Percentiles rank a stretch among this genome's conserved stretches.
These are phyloP conservation scores for Selene dorsalis DNA, from an alignment of 2,797 vertebrate species.

Conservation along the genomic window DNA sequence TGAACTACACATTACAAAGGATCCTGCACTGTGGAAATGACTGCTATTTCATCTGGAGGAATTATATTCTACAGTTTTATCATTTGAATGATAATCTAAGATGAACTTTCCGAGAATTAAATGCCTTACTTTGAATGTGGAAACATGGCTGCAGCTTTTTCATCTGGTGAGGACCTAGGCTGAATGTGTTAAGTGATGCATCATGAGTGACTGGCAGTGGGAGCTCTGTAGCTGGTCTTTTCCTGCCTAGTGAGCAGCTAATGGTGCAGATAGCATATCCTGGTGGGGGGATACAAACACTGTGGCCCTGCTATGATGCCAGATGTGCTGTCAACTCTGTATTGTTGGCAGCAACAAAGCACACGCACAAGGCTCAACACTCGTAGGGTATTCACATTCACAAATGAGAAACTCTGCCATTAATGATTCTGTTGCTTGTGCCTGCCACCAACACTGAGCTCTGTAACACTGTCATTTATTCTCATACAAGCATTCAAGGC, in stretches of 20 bases:
- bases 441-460: conserved; percentile 42
- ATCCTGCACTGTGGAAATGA: not conserved
- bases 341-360: conserved; percentile 80
- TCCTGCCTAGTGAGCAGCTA: conserved; percentile 81
- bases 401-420: conserved; percentile 47
- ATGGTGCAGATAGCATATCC: conserved; percentile 78
- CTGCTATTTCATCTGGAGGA: not conserved
- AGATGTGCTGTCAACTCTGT: conserved; percentile 81
- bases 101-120: not conserved
- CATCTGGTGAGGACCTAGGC: conserved; percentile 12
- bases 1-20: not conserved
- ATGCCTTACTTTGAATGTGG: not conserved
- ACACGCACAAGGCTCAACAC: conserved; percentile 59
- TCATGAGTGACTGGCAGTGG: conserved; percentile 67
- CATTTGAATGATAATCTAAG: conserved; percentile 13
- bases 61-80: not conserved
- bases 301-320: conserved; percentile 69
- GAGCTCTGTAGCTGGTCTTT: conserved; percentile 64
- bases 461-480: conserved; percentile 34
- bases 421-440: conserved; percentile 26
- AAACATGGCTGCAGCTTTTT: conserved; percentile 19
- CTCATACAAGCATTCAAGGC: conserved; percentile 29
- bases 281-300: conserved; percentile 70
- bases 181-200: conserved; percentile 64
- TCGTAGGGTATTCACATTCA: conserved; percentile 66